phyloP scores from a whole-genome alignment of 2,797 vertebrate species.

The Cirrhinus mrigala region DNA sequence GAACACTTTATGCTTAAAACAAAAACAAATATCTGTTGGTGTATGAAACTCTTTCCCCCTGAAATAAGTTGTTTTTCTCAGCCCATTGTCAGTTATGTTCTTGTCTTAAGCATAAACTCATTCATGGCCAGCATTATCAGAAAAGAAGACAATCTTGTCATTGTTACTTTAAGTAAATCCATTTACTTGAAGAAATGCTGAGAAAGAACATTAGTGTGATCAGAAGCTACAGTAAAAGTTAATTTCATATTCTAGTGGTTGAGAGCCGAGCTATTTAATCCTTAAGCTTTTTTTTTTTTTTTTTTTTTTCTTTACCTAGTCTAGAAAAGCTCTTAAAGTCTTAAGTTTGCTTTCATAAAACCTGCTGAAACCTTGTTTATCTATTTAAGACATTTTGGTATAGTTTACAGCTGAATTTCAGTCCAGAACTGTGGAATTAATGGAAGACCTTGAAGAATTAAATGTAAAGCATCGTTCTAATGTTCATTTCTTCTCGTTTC shows the following conservation, averaged over 20 bases:
- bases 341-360: background rate
- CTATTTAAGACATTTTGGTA: background rate
- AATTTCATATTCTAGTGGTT: background rate
- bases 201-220: background rate
- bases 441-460: background rate
- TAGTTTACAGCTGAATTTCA: background rate
- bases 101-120: too few species aligned
- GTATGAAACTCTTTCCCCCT: too few species aligned
- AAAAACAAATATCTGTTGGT: too few species aligned
- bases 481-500: slow-evolving; percentile 16
- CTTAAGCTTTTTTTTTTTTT: too few species aligned
- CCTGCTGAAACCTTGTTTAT: background rate
- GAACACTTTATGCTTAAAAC: too few species aligned
- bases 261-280: background rate
- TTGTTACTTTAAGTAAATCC: too few species aligned
- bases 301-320: too few species aligned
- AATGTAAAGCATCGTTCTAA: background rate
- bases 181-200: background rate
- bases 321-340: background rate
- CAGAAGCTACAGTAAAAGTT: background rate
- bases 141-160: too few species aligned
- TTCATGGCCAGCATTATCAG: too few species aligned
- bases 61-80: too few species aligned
- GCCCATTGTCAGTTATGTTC: too few species aligned
- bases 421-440: background rate